Conservation (phyloP, 2,888 invertebrate genomes). For the Xylota segnis region DNA sequence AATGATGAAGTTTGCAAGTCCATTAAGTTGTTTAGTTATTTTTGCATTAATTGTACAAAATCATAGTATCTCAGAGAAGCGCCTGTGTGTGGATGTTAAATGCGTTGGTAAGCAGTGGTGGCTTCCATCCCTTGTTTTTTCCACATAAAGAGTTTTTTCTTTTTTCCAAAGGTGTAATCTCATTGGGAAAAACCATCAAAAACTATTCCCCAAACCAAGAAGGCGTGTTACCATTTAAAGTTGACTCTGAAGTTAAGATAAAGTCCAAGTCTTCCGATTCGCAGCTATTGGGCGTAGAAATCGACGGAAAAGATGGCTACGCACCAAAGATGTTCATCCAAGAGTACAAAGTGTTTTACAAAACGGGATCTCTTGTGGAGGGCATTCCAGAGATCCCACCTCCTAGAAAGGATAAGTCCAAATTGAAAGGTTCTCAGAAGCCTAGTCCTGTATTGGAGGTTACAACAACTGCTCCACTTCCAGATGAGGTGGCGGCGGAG, state of each 20-base stretch:
- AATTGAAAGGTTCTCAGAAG: conserved; percentile 63
- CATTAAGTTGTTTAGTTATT: conserved; percentile 49
- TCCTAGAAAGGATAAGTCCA: conserved; percentile 18
- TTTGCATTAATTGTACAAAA: conserved; percentile 72
- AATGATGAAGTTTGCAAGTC: conserved; percentile 66
- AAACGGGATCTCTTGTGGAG: conserved; percentile 80
- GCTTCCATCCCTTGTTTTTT: neutral
- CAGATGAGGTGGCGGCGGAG: conserved; percentile 77
- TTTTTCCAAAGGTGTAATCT: conserved; percentile 80
- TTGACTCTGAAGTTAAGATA: conserved; percentile 86
- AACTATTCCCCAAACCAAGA: conserved; percentile 86
- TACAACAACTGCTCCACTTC: conserved; percentile 49
- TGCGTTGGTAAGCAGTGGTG: conserved; percentile 87
- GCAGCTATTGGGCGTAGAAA: conserved; percentile 88
- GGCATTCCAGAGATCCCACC: conserved; percentile 83
- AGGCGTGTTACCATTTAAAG: conserved; percentile 87
- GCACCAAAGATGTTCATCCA: conserved; percentile 86
- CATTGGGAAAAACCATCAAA: conserved; percentile 87
- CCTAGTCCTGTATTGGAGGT: conserved; percentile 21
- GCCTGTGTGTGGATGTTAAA: conserved; percentile 89
- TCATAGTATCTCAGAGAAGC: conserved; percentile 87
- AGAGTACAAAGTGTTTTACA: conserved; percentile 86
- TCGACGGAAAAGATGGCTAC: conserved; percentile 89
- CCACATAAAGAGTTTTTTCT: conserved; percentile 43
- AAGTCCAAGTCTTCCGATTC: conserved; percentile 89